Evolutionary conservation across 2,113 vertebrate genomes (phyloP).

Genomic region (Oplegnathus fasciatus): DNA sequence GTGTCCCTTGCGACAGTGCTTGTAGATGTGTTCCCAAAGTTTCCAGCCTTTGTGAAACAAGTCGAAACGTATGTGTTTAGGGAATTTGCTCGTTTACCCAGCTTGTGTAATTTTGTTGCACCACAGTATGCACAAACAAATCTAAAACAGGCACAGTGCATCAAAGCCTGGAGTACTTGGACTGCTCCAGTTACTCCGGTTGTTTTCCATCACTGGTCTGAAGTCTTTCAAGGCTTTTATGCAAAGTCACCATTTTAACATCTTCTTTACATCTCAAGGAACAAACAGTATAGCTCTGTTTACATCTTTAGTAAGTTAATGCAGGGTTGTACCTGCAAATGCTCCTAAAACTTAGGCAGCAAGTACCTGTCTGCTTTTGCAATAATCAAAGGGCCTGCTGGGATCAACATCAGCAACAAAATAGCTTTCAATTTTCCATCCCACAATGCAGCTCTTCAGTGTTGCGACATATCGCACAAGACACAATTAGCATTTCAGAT

Average conservation of each 20-base stretch:
- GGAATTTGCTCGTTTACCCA: conserved; percentile 53
- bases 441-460: conserved; percentile 63
- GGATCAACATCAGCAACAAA: conserved; percentile 48
- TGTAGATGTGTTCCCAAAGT: conserved; percentile 8
- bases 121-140: conserved; percentile 68
- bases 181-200: conserved; percentile 40
- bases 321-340: neutral
- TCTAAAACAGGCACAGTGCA: conserved; percentile 61
- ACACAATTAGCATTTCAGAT: conserved; percentile 82
- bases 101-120: conserved; percentile 57
- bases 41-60: conserved; percentile 42
- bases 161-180: conserved; percentile 39
- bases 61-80: conserved; percentile 19
- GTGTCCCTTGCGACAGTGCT: neutral
- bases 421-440: conserved; percentile 55
- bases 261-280: conserved; percentile 27
- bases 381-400: conserved; percentile 35
- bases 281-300: conserved; percentile 19
- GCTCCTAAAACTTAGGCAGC: conserved; percentile 1
- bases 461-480: conserved; percentile 73
- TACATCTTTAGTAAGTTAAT: neutral
- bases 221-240: conserved; percentile 32
- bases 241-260: conserved; percentile 34
- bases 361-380: conserved; percentile 8
- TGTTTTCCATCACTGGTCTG: conserved; percentile 35